Percentiles rank a stretch among this genome's conserved stretches.
These are phyloP conservation scores for Poecilia wingei DNA, from an alignment of 2,797 vertebrate species.

Conservation along the genomic window DNA sequence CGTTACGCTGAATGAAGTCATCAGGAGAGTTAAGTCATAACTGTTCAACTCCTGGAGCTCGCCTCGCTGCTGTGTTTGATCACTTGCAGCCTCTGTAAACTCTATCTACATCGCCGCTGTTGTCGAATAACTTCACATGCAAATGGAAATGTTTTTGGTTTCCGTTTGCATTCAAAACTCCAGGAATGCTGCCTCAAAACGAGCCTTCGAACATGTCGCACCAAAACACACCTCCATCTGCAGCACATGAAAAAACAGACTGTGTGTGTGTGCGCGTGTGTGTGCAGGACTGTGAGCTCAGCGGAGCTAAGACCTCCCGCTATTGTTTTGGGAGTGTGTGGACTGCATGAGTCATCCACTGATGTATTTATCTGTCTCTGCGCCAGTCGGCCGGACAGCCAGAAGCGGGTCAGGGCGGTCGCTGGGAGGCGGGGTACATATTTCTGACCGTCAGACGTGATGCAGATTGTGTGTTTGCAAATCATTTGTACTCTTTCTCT, in stretches of 20 bases:
- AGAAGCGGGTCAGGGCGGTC: slow-evolving; percentile 25
- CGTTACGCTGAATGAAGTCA: background rate
- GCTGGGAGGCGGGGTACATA: slow-evolving; percentile 12
- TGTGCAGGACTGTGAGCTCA: slow-evolving; percentile 76
- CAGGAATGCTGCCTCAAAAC: slow-evolving; percentile 22
- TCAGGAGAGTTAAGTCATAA: background rate
- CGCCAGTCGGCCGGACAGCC: slow-evolving; percentile 42
- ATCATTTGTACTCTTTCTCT: slow-evolving; percentile 7
- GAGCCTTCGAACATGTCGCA: slow-evolving; percentile 33
- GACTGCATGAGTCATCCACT: slow-evolving; percentile 78
- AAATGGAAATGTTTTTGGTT: slow-evolving; percentile 37
- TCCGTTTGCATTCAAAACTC: slow-evolving; percentile 31
- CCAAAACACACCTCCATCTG: slow-evolving; percentile 65
- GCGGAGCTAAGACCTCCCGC: slow-evolving; percentile 76
- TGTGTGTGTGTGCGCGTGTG: slow-evolving; percentile 15
- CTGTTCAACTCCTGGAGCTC: slow-evolving; percentile 10
- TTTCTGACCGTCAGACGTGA: slow-evolving; percentile 37
- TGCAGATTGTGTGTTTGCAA: slow-evolving; percentile 15
- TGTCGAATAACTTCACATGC: background rate
- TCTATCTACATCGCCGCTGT: background rate
- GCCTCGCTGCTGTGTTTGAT: slow-evolving; percentile 44
- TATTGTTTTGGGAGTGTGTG: slow-evolving; percentile 81
- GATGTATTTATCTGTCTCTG: slow-evolving; percentile 77
- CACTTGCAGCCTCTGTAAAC: slow-evolving; percentile 4
- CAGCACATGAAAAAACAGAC: slow-evolving; percentile 65